Evolutionary conservation across 2,797 vertebrate species (phyloP).

Genomic region (Chrosomus eos): DNA sequence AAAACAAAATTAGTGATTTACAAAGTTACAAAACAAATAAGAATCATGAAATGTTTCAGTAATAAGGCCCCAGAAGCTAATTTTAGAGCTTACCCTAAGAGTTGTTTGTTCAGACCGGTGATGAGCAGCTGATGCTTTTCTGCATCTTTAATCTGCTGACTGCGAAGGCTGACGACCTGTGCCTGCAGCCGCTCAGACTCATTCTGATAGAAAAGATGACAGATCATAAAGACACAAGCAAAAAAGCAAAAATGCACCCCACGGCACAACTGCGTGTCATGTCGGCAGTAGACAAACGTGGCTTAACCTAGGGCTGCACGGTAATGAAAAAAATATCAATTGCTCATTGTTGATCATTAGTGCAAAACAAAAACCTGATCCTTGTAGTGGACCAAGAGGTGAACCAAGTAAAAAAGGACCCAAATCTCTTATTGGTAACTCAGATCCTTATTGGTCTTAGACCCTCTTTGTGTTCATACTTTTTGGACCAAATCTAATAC

Average conservation of each 20-base stretch:
- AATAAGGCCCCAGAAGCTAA: not conserved
- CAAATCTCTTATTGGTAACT: not conserved
- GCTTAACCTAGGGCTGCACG: constrained; percentile 6
- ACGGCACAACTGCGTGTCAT: not conserved
- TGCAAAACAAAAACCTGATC: not conserved
- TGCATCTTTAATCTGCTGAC: constrained; percentile 81
- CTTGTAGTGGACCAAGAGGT: not conserved
- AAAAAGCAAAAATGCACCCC: not conserved
- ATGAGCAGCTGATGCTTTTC: constrained; percentile 87
- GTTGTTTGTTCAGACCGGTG: constrained; percentile 83
- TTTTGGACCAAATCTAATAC: not conserved
- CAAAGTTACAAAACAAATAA: not conserved
- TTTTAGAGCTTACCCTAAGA: constrained; percentile 79
- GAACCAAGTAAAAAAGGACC: not conserved
- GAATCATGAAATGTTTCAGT: not conserved
- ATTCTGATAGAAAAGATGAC: constrained; percentile 70
- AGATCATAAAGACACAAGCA: constrained; percentile 21
- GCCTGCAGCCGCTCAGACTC: constrained; percentile 86
- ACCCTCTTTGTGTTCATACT: not conserved
- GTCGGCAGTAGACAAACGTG: not conserved
- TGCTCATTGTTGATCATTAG: not conserved
- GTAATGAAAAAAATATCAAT: no score
- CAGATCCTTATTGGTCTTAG: not conserved
- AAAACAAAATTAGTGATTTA: not conserved
- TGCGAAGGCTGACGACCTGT: constrained; percentile 79